phyloP scores from a whole-genome alignment of 2,797 vertebrate species.

The Tokudaia muenninki region DNA sequence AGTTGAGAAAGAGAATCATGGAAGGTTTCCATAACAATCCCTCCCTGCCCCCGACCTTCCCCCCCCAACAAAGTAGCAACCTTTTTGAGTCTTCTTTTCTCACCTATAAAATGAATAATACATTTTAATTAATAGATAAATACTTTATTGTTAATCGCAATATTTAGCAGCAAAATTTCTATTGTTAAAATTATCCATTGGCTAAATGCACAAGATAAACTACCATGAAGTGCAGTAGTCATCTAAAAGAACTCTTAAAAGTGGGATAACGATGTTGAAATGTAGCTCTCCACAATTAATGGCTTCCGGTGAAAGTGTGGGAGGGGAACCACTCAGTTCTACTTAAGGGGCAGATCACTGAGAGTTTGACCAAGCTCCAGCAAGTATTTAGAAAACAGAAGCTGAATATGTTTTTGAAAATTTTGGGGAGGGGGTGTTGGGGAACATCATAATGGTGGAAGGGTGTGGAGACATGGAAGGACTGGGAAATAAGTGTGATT shows the following conservation, averaged over 20 bases:
- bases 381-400: not conserved
- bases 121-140: not conserved
- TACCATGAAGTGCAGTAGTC: not conserved
- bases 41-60: not conserved
- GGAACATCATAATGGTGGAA: not conserved
- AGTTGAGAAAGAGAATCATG: not conserved
- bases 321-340: not conserved
- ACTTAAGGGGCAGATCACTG: not conserved
- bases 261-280: not conserved
- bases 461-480: not conserved
- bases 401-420: not conserved
- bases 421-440: too few relatives aligned
- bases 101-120: conserved; percentile 1
- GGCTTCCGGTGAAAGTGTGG: not conserved
- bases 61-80: not conserved
- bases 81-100: not conserved
- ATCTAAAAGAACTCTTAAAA: not conserved
- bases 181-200: not conserved
- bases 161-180: not conserved
- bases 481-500: not conserved
- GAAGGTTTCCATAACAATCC: not conserved
- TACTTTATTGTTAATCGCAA: not conserved
- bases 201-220: not conserved
- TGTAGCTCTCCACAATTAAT: not conserved
- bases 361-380: not conserved